Percentiles rank a stretch among this genome's conserved stretches.
Evolutionary conservation across 2,797 vertebrate species (phyloP).

Genomic region (Urophycis tenuis): DNA sequence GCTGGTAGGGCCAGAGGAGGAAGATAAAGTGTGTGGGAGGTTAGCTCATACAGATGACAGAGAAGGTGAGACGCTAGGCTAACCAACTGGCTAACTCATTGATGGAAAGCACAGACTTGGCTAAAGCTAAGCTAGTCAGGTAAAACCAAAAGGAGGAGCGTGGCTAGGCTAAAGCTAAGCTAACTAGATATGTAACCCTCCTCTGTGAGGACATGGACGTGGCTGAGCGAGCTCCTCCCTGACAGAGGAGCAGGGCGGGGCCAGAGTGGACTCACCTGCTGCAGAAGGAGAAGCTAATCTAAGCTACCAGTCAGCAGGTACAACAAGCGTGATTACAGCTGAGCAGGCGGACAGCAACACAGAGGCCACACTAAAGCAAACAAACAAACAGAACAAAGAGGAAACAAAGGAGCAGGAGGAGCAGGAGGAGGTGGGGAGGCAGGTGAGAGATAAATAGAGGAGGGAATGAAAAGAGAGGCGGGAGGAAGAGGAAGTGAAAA

Average conservation of each 20-base stretch:
- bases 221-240: background rate
- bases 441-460: conserved; percentile 5
- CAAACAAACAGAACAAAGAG: background rate
- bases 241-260: background rate
- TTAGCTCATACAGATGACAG: background rate
- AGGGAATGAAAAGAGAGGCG: conserved; percentile 33
- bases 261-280: background rate
- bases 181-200: background rate
- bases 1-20: conserved; percentile 15
- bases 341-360: background rate
- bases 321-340: background rate
- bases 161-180: background rate
- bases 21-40: background rate
- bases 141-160: no score
- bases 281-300: background rate
- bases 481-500: conserved; percentile 54
- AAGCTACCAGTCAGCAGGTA: background rate
- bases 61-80: background rate
- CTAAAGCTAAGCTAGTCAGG: background rate
- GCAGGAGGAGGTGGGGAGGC: no score
- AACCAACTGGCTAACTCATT: background rate
- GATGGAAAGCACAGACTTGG: background rate
- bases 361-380: background rate
- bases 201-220: background rate
- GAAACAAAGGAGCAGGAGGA: background rate